Conservation (phyloP, 2,797 vertebrate species). For the Peromyscus nudipes region DNA sequence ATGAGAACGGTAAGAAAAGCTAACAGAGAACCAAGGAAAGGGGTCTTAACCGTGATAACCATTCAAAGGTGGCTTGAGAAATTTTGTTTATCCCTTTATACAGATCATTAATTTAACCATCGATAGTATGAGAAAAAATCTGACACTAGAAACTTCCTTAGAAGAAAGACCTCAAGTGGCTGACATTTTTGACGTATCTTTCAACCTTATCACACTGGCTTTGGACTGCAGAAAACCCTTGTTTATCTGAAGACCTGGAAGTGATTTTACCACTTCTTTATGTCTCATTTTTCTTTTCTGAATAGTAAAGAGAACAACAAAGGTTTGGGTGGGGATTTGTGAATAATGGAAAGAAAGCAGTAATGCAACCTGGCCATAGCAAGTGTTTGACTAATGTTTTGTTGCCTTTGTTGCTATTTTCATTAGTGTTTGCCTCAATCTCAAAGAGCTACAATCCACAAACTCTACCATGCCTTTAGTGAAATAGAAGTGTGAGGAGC, state of each 20-base stretch:
- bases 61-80: too few relatives aligned
- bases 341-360: not conserved
- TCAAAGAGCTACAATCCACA: not conserved
- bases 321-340: not conserved
- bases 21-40: not conserved
- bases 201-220: not conserved
- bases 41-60: too few relatives aligned
- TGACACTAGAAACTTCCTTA: not conserved
- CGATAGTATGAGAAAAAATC: not conserved
- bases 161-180: not conserved
- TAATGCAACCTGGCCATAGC: not conserved
- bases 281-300: not conserved
- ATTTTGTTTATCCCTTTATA: not conserved
- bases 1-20: not conserved
- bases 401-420: not conserved
- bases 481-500: not conserved
- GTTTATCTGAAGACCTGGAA: not conserved
- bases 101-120: not conserved
- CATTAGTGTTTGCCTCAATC: not conserved
- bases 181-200: not conserved
- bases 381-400: not conserved
- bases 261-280: not conserved
- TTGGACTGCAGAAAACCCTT: not conserved
- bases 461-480: not conserved
- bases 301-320: not conserved